Evolutionary conservation across 2,797 vertebrate genomes (phyloP).

Genomic region (Myotis pilosus): DNA sequence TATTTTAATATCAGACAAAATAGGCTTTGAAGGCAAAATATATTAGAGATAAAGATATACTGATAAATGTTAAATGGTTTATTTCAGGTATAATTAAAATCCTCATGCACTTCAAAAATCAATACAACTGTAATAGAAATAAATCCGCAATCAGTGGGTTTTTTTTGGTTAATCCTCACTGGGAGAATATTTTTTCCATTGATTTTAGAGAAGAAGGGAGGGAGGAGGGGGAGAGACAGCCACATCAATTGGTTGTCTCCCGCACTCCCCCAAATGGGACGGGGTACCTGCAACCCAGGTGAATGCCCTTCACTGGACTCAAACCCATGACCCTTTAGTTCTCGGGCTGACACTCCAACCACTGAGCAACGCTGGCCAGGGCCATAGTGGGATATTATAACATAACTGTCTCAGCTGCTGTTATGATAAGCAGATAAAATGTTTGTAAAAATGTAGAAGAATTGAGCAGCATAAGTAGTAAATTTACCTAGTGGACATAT

Average conservation of each 20-base stretch:
- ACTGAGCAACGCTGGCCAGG: not conserved
- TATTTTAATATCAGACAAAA: not conserved
- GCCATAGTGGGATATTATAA: not conserved
- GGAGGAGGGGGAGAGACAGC: too few species aligned
- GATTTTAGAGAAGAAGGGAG: too few species aligned
- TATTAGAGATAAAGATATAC: constrained; percentile 18
- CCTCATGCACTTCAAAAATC: not conserved
- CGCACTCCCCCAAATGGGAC: too few species aligned
- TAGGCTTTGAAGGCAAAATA: not conserved
- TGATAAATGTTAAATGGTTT: not conserved
- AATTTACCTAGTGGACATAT: not conserved
- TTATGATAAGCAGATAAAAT: not conserved
- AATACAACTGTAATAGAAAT: not conserved
- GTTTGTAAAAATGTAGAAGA: not conserved
- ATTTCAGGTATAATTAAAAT: constrained; percentile 5
- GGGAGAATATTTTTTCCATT: too few species aligned
- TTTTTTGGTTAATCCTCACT: not conserved
- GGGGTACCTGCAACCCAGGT: too few species aligned
- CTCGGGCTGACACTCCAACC: too few species aligned
- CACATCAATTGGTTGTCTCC: too few species aligned
- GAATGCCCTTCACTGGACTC: too few species aligned
- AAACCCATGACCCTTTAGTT: too few species aligned
- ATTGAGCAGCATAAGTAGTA: not conserved
- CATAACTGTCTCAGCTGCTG: not conserved
- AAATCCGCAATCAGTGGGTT: not conserved